Conservation (phyloP, 2,888 invertebrate species). For the Suillia variegata region DNA sequence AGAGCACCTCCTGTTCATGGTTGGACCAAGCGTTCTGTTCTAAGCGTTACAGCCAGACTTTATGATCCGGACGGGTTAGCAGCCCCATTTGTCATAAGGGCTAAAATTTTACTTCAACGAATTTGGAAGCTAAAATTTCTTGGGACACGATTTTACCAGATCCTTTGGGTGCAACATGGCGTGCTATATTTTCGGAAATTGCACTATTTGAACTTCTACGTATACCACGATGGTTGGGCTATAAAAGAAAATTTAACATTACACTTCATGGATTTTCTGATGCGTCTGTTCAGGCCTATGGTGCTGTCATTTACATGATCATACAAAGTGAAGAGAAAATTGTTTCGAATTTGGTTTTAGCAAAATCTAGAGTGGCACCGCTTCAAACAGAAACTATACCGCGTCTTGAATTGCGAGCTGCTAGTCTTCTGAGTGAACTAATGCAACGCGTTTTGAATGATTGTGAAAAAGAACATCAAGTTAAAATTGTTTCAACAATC, state of each 20-base stretch:
- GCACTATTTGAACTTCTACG: slow-evolving; percentile 3
- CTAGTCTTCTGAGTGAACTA: slow-evolving; percentile 16
- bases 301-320: slow-evolving; percentile 18
- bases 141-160: slow-evolving; percentile 5
- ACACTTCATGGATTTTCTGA: slow-evolving; percentile 26
- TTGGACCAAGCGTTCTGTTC: slow-evolving; percentile 16
- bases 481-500: not conserved
- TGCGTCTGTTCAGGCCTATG: slow-evolving; percentile 23
- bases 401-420: slow-evolving; percentile 23
- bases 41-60: slow-evolving; percentile 20
- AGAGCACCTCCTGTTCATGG: not conserved
- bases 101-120: slow-evolving; percentile 22
- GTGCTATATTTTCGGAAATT: slow-evolving; percentile 8
- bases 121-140: slow-evolving; percentile 15
- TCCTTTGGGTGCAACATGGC: not conserved
- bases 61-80: slow-evolving; percentile 20
- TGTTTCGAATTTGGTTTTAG: slow-evolving; percentile 18
- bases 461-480: slow-evolving; percentile 5
- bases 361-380: slow-evolving; percentile 26
- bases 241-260: not conserved
- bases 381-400: slow-evolving; percentile 13
- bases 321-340: slow-evolving; percentile 3
- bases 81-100: slow-evolving; percentile 16
- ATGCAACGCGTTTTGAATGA: slow-evolving; percentile 14
- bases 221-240: slow-evolving; percentile 23